Base-by-base conservation (phyloP, 1,140 invertebrate species). In the Oscheius sp. region DNA sequence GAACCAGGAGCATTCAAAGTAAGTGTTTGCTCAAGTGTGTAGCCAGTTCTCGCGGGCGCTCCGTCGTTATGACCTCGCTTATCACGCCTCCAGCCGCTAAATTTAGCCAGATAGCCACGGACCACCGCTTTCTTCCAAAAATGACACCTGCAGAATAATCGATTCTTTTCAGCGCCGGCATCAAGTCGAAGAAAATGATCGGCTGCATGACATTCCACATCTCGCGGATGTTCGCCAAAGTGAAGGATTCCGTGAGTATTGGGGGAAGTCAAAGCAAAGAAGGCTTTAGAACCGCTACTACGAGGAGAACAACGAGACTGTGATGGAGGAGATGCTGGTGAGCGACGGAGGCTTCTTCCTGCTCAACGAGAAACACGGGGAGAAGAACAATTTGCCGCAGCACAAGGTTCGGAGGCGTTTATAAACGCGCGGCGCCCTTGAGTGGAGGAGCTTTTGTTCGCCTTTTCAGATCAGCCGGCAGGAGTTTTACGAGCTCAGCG, bases 151-250 rank as follows among this genome's bases (percentile, higher is more conserved):
- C n/a, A n/a, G n/a, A n/a, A n/a, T n/a, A n/a, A n/a, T n/a, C n/a
- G n/a, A n/a, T n/a, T n/a, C n/a, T n/a, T n/a, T n/a, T n/a, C n/a
- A n/a, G n/a, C n/a, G n/a, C n/a, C n/a, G n/a, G n/a, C n/a, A n/a
- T n/a, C n/a, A n/a, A 42, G 7, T 42, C 38, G 26, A 67, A 67
- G 36, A 52, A 20, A 42, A 46, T 68, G 10, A 49, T 68, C 2
- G 67, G 67, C 52, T 68, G 67, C 36, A 68, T 68, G 67, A 59
- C 67, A 20, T 68, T 68, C 67, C 67, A 49, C 32, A 32, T 68
- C 1, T 34, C 32, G 20, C 49, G 55, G 20, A 68, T 68, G 34
- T 31, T 68, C 3, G 55, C 58, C 20, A 68, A 68, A 23, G 67
- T 42, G 38, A 42, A 42, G n/a, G 38, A 10, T 10, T n/a, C 38